A percentile compares a stretch with the other conserved stretches of the same genome.
Evolutionary conservation across 2,113 vertebrate species (phyloP).

Genomic region (Corapipo altera): DNA sequence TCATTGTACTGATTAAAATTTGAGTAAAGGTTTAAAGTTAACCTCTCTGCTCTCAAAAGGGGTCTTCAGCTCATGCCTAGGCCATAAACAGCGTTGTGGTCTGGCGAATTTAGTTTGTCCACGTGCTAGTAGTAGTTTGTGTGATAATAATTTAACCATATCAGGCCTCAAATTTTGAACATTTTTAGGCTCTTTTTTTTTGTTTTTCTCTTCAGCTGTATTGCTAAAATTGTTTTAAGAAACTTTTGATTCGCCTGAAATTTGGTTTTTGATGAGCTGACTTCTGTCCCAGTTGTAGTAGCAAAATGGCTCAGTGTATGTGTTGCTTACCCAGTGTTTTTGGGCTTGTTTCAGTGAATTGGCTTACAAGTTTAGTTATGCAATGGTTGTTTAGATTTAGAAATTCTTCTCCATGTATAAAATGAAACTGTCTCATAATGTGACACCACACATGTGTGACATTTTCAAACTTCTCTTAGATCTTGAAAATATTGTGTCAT

Average conservation of each 20-base stretch:
- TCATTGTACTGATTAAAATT: neutral
- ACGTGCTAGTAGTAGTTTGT: neutral
- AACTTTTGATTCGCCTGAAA: neutral
- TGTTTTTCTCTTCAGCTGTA: neutral
- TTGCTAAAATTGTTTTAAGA: neutral
- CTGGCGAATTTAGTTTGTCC: neutral
- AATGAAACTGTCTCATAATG: neutral
- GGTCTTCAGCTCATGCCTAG: neutral
- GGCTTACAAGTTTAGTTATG: neutral
- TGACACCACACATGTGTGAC: neutral
- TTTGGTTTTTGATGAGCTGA: neutral
- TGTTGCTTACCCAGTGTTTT: neutral
- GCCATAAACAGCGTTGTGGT: neutral
- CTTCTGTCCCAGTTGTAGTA: neutral
- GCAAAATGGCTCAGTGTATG: neutral
- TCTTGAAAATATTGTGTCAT: neutral
- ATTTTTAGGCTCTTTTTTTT: neutral
- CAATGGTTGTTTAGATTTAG: neutral
- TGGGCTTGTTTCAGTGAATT: neutral
- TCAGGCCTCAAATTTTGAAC: neutral
- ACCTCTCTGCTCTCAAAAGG: neutral
- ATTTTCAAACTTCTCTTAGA: neutral
- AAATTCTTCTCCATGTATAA: neutral
- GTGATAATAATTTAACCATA: neutral
- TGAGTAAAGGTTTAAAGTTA: neutral